Evolutionary conservation across 23 tunicate species (phyloP).

Genomic region (Halocynthia roretzi): DNA sequence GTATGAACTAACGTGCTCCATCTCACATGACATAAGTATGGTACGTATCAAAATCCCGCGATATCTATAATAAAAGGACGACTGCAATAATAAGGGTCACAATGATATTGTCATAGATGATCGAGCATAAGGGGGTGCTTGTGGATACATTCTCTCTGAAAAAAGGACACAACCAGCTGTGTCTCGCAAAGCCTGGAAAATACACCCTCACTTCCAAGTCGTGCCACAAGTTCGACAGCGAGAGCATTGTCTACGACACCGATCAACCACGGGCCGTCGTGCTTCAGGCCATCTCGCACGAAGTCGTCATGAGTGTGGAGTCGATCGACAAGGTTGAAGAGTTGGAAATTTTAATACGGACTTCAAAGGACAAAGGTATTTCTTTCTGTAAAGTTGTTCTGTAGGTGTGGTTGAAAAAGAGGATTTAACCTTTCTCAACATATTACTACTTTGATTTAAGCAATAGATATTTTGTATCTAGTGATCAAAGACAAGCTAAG

Average conservation of each 20-base stretch:
- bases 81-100: too few species aligned
- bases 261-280: constrained; percentile 58
- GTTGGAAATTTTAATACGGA: constrained; percentile 2
- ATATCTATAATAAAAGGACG: too few species aligned
- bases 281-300: constrained; percentile 73
- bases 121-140: constrained; percentile 38
- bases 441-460: too few species aligned
- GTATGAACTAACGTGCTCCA: constrained; percentile 61
- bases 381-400: background rate
- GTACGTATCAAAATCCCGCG: constrained; percentile 15
- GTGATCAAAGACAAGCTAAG: too few species aligned
- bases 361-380: constrained; percentile 5
- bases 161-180: constrained; percentile 61
- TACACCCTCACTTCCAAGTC: constrained; percentile 61
- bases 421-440: background rate
- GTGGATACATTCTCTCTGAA: constrained; percentile 59
- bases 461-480: too few species aligned
- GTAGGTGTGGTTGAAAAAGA: background rate
- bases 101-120: constrained; percentile 29
- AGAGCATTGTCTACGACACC: constrained; percentile 46
- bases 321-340: constrained; percentile 1
- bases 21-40: constrained; percentile 69
- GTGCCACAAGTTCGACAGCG: constrained; percentile 62
- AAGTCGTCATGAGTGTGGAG: constrained; percentile 41
- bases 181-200: constrained; percentile 57